A percentile compares a stretch with the other conserved stretches of the same genome.
These are phyloP conservation scores for Typhlichthys eigenmanni DNA, from an alignment of 2,797 vertebrate species.

Conservation along the genomic window DNA sequence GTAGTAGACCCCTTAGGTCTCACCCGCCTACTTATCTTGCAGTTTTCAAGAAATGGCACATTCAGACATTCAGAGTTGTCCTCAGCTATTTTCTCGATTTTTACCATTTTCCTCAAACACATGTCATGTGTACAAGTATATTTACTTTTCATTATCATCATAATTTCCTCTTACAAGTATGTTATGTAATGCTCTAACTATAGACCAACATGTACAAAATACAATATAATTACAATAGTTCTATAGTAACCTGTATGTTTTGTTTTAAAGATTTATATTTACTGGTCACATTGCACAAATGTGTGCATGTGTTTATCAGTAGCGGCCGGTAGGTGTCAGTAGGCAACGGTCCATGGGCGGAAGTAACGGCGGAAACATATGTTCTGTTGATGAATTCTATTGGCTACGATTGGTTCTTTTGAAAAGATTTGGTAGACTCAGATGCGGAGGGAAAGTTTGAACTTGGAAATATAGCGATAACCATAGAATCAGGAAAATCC, in stretches of 20 bases:
- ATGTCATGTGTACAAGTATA: conserved; percentile 17
- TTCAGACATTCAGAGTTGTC: conserved; percentile 13
- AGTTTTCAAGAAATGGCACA: conserved; percentile 57
- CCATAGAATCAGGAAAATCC: conserved; percentile 7
- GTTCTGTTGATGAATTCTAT: conserved; percentile 14
- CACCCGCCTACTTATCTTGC: conserved; percentile 53
- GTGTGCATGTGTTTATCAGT: neutral
- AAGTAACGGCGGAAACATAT: conserved; percentile 24
- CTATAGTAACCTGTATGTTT: conserved; percentile 17
- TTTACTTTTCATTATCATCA: conserved; percentile 52
- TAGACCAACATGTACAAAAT: too few relatives aligned
- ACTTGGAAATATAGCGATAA: conserved; percentile 17
- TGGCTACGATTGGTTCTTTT: conserved; percentile 46
- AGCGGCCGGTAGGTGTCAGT: conserved; percentile 41
- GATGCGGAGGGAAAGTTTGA: conserved; percentile 75
- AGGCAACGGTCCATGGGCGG: neutral
- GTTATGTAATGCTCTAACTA: too few relatives aligned
- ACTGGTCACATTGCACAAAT: neutral
- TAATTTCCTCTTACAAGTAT: conserved; percentile 1
- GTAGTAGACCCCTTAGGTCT: conserved; percentile 1
- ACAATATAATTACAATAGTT: accelerated
- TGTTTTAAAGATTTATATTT: neutral
- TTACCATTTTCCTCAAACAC: conserved; percentile 38
- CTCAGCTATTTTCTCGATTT: conserved; percentile 42
- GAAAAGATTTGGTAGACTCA: conserved; percentile 54